Conservation (phyloP, 2,888 invertebrate species). For the Liopterus haemorrhoidalis region DNA sequence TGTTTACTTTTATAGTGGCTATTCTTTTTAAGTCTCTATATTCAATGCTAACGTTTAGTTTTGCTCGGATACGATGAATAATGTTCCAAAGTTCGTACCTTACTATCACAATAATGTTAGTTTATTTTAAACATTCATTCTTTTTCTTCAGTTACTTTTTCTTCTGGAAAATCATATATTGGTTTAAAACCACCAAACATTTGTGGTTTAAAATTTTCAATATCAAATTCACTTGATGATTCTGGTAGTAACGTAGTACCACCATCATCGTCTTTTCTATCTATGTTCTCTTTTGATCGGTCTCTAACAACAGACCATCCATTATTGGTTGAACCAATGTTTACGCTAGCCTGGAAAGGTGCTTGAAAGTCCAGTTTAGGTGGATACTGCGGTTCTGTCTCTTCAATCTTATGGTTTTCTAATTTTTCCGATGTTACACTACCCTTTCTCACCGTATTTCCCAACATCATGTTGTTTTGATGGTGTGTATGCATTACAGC, state of each 20-base stretch:
- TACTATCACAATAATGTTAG: too few species aligned
- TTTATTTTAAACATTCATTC: slow-evolving; percentile 14
- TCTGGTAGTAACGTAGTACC: slow-evolving; percentile 40
- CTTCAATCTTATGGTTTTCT: slow-evolving; percentile 28
- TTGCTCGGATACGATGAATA: too few species aligned
- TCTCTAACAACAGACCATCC: slow-evolving; percentile 57
- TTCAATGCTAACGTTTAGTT: too few species aligned
- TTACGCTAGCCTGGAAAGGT: slow-evolving; percentile 62
- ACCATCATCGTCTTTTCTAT: slow-evolving; percentile 34
- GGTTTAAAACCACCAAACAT: slow-evolving; percentile 65
- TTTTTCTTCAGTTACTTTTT: slow-evolving; percentile 24
- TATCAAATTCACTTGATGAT: slow-evolving; percentile 53
- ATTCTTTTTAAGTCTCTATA: too few species aligned
- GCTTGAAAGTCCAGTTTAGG: slow-evolving; percentile 58
- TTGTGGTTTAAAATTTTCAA: slow-evolving; percentile 63
- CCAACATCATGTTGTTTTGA: slow-evolving; percentile 24
- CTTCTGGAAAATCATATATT: slow-evolving; percentile 50
- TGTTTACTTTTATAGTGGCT: too few species aligned
- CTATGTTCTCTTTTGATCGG: slow-evolving; percentile 34
- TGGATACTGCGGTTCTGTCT: slow-evolving; percentile 38
- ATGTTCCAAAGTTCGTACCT: too few species aligned
- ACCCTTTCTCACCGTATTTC: slow-evolving; percentile 26
- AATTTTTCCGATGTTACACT: slow-evolving; percentile 22
- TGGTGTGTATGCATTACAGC: slow-evolving; percentile 45
- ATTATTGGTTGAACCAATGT: slow-evolving; percentile 52